A percentile compares a stretch with the other conserved stretches of the same genome.
Conservation (phyloP, 35 echinoderm and acorn worm species). For the Acanthaster planci region DNA sequence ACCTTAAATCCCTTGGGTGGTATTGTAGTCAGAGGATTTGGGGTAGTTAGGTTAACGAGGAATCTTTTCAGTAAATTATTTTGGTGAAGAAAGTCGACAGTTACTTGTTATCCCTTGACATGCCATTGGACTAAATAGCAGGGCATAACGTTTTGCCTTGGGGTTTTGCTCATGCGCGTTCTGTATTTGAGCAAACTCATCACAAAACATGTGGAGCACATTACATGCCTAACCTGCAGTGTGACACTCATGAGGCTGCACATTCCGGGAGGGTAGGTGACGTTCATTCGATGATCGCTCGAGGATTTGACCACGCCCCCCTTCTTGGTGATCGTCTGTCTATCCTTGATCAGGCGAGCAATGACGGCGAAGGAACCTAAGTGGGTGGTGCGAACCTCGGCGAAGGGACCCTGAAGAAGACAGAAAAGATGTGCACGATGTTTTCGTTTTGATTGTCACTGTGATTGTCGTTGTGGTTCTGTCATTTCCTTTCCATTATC, state of each 20-base stretch:
- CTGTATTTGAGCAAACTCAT: background rate
- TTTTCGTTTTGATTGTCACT: background rate
- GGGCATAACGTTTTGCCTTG: too few species aligned
- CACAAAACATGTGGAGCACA: background rate
- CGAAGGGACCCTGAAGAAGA: constrained; percentile 67
- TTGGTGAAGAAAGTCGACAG: too few species aligned
- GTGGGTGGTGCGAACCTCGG: constrained; percentile 59
- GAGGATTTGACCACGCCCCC: constrained; percentile 87
- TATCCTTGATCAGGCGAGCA: constrained; percentile 60
- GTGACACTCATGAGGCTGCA: constrained; percentile 79
- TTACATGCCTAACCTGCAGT: constrained; percentile 55
- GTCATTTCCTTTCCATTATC: too few species aligned
- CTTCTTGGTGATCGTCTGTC: constrained; percentile 93
- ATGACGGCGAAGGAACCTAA: constrained; percentile 80
- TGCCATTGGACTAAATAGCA: too few species aligned
- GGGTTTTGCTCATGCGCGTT: background rate
- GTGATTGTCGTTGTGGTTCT: background rate
- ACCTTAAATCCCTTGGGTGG: too few species aligned
- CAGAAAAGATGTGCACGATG: background rate
- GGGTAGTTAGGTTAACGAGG: too few species aligned
- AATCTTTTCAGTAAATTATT: too few species aligned
- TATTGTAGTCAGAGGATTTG: too few species aligned
- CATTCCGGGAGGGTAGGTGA: constrained; percentile 64
- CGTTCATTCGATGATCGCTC: constrained; percentile 59
- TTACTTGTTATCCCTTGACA: too few species aligned